These are phyloP conservation scores for Tragelaphus buxtoni DNA, from an alignment of 2,113 vertebrate genomes.

Conservation along the genomic window DNA sequence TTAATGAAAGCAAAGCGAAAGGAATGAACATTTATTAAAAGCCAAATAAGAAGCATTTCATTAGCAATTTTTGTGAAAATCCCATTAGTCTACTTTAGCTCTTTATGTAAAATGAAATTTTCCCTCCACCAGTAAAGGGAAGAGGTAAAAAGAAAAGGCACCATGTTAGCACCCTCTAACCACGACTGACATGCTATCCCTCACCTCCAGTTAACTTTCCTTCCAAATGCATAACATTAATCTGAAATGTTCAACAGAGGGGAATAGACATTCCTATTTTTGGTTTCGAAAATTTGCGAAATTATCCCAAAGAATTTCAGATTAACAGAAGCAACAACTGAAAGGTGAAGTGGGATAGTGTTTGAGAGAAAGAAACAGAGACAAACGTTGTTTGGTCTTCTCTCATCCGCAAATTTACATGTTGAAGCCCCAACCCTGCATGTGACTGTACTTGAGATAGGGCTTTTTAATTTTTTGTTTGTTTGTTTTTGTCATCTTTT, in stretches of 20 bases:
- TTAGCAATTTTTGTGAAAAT: background rate
- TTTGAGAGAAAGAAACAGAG: background rate
- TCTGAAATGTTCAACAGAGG: background rate
- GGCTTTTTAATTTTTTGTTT: too few species aligned
- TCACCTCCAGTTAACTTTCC: background rate
- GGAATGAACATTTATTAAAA: background rate
- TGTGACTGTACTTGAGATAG: background rate
- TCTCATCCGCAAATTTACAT: background rate
- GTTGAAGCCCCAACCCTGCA: background rate
- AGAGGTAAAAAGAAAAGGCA: background rate
- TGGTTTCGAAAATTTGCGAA: background rate
- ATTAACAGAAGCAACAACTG: background rate
- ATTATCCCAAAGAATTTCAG: background rate
- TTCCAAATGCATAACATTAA: background rate
- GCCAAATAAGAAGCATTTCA: background rate
- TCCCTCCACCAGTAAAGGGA: background rate
- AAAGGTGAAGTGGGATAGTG: background rate
- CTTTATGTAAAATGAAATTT: background rate
- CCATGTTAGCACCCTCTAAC: background rate
- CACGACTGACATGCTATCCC: background rate
- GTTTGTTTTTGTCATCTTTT: too few species aligned
- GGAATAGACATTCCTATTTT: background rate
- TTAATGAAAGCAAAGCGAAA: constrained; percentile 13
- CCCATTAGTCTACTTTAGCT: background rate
- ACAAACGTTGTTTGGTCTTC: background rate